Conservation (phyloP, 2,797 vertebrate species). For the Podarcis lilfordi region DNA sequence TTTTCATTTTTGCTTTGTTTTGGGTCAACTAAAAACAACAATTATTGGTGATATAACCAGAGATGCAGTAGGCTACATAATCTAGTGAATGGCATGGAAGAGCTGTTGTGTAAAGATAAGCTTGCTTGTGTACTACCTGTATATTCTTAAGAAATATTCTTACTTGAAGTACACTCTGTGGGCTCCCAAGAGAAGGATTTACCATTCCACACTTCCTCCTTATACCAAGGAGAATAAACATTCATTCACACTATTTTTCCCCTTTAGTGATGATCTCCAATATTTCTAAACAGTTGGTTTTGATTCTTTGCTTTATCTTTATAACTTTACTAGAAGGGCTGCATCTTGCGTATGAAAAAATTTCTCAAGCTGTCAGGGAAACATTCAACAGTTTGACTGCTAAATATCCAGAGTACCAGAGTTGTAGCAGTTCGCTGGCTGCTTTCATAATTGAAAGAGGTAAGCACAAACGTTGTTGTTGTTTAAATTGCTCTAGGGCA, state of each 20-base stretch:
- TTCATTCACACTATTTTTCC: neutral
- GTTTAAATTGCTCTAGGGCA: too few species aligned
- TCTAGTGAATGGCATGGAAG: neutral
- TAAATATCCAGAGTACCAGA: constrained; percentile 79
- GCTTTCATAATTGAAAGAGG: constrained; percentile 91
- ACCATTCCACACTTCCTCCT: neutral
- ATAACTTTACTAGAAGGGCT: constrained; percentile 78
- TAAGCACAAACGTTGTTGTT: constrained; percentile 70
- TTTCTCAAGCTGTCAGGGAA: constrained; percentile 79
- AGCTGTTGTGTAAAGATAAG: neutral
- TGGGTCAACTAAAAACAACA: too few species aligned
- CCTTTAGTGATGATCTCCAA: neutral
- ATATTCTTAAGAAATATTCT: neutral
- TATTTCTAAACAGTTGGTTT: neutral
- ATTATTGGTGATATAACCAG: too few species aligned
- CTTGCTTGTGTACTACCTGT: neutral
- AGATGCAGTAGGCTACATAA: neutral
- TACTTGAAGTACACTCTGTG: neutral
- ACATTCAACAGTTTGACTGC: constrained; percentile 81
- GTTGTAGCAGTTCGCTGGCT: constrained; percentile 84
- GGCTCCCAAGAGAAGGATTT: neutral
- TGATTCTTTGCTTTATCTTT: neutral
- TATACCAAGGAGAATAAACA: neutral
- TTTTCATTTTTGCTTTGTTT: too few species aligned
- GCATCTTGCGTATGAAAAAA: constrained; percentile 74